These are phyloP conservation scores for Macrosoma leucophasiata DNA, from an alignment of 2,888 invertebrate genomes.

Conservation along the genomic window DNA sequence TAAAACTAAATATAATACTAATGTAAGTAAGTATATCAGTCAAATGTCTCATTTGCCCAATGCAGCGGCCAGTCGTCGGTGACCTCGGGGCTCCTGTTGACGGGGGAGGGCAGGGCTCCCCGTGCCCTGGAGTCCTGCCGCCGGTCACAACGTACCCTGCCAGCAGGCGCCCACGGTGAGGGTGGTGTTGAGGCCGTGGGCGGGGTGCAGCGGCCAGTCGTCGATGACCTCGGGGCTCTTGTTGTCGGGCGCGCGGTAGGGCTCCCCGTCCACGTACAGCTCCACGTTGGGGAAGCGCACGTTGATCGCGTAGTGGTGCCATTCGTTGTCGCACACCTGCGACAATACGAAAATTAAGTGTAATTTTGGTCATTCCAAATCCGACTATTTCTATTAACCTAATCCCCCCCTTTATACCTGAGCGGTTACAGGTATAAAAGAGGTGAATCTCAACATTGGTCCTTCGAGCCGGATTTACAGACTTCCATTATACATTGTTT, in stretches of 20 bases:
- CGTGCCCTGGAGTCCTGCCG: slow-evolving; percentile 61
- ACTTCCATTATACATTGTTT: too few relatives aligned
- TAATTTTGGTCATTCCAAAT: too few relatives aligned
- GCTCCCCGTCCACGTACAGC: slow-evolving; percentile 91
- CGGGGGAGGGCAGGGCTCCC: slow-evolving; percentile 75
- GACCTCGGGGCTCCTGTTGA: slow-evolving; percentile 89
- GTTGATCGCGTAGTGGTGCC: slow-evolving; percentile 98
- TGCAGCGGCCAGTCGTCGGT: slow-evolving; percentile 99
- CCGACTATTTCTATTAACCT: too few relatives aligned
- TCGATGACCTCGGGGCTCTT: slow-evolving; percentile 97
- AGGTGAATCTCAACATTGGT: too few relatives aligned
- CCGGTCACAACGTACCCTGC: slow-evolving; percentile 80
- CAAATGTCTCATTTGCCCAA: too few relatives aligned
- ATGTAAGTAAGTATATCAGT: too few relatives aligned
- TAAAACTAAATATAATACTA: too few relatives aligned
- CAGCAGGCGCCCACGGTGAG: slow-evolving; percentile 98
- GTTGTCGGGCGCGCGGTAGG: slow-evolving; percentile 58
- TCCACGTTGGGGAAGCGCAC: slow-evolving; percentile 94
- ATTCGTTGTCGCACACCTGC: slow-evolving; percentile 95
- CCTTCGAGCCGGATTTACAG: too few relatives aligned
- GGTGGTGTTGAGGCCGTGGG: slow-evolving; percentile 94
- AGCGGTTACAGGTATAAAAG: too few relatives aligned
- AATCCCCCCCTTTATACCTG: too few relatives aligned
- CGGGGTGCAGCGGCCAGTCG: slow-evolving; percentile 98
- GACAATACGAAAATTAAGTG: background rate